A percentile compares a stretch with the other conserved stretches of the same genome.
Evolutionary conservation across 2,113 vertebrate species (phyloP).

Genomic region (Felis catus): DNA sequence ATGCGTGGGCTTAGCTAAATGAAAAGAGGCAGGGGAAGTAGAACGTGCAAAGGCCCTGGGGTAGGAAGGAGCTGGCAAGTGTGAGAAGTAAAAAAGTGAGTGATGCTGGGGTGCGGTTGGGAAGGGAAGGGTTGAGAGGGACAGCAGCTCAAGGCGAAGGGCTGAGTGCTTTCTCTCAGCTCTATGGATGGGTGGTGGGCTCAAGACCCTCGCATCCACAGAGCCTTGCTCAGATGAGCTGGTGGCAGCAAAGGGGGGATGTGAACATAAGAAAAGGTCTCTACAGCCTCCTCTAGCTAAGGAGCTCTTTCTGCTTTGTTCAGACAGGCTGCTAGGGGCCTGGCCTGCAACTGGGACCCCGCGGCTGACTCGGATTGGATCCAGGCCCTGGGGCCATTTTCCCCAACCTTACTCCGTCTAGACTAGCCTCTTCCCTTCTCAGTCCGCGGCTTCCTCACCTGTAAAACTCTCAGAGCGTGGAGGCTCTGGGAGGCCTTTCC

Average conservation of each 20-base stretch:
- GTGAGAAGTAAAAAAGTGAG: neutral
- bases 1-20: neutral
- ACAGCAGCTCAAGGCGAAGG: neutral
- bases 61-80: neutral
- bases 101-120: neutral
- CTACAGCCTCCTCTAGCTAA: neutral
- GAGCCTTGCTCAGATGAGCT: neutral
- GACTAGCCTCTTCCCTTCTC: neutral
- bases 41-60: constrained; percentile 39
- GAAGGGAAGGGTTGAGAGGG: neutral
- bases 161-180: neutral
- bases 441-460: neutral
- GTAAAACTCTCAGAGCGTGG: neutral
- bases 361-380: rapidly evolving
- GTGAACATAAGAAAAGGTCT: neutral
- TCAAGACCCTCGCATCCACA: rapidly evolving
- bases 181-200: rapidly evolving
- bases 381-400: neutral
- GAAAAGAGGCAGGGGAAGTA: neutral
- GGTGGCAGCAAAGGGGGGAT: neutral
- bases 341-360: neutral
- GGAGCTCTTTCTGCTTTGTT: neutral
- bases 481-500: neutral
- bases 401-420: neutral
- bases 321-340: neutral